Conservation (phyloP, 2,888 invertebrate genomes). For the Fissipunctia ypsillon region DNA sequence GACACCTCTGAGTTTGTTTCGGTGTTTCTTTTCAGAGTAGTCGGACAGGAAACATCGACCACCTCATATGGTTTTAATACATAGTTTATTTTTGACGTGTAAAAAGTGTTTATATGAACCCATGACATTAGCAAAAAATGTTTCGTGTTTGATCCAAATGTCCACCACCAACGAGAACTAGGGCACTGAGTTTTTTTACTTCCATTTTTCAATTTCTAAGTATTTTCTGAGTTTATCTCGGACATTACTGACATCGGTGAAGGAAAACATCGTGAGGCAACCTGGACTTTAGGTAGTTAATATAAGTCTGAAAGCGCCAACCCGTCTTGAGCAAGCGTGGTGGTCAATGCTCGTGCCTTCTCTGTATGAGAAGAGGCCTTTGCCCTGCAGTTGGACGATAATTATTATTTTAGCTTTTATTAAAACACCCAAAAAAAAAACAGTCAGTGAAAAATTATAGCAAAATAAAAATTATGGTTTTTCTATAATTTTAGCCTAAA, state of each 20-base stretch:
- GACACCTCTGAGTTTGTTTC: not conserved
- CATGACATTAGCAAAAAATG: not conserved
- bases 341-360: not conserved
- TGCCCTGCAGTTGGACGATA: not conserved
- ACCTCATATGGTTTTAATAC: not conserved
- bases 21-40: not conserved
- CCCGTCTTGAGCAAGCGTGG: too few relatives aligned
- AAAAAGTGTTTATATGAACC: too few relatives aligned
- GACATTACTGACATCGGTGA: not conserved
- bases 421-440: not conserved
- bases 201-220: not conserved
- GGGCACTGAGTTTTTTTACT: not conserved
- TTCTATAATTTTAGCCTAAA: not conserved
- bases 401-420: not conserved
- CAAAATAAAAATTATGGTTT: not conserved
- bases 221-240: not conserved
- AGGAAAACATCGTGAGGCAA: too few relatives aligned
- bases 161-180: not conserved
- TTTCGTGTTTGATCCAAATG: too few relatives aligned
- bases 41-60: not conserved
- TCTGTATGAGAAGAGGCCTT: too few relatives aligned
- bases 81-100: too few relatives aligned
- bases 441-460: too few relatives aligned
- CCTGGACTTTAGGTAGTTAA: too few relatives aligned
- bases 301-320: too few relatives aligned